A percentile compares a stretch with the other conserved stretches of the same genome.
Conservation (phyloP, 2,113 vertebrate genomes). For the Rafetus swinhoei region DNA sequence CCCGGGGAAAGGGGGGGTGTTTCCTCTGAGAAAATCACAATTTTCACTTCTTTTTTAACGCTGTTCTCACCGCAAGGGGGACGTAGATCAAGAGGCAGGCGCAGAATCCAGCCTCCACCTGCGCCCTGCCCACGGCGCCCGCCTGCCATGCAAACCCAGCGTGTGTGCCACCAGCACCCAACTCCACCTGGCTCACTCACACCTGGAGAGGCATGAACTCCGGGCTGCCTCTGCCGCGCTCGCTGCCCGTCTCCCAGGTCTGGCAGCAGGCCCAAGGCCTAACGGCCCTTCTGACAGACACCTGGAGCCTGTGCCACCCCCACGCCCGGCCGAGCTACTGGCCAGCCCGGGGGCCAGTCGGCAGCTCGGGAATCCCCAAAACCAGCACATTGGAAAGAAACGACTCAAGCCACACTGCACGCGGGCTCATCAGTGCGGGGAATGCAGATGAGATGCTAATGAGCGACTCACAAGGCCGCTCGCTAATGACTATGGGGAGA, state of each 20-base stretch:
- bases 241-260: too few relatives aligned
- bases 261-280: background rate
- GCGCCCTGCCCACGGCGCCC: too few relatives aligned
- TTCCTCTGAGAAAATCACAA: background rate
- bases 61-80: background rate
- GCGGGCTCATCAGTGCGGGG: background rate
- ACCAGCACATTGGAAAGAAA: background rate
- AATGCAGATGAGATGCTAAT: constrained; percentile 14
- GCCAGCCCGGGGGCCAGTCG: too few relatives aligned
- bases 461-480: background rate
- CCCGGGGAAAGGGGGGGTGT: background rate
- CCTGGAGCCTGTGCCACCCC: too few relatives aligned
- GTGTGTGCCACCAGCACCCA: background rate
- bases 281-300: too few relatives aligned
- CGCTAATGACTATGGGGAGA: background rate
- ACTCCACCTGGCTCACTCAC: too few relatives aligned
- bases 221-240: too few relatives aligned
- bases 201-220: background rate
- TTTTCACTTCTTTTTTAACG: too few relatives aligned
- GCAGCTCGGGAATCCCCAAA: background rate
- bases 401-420: background rate
- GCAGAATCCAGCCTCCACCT: background rate
- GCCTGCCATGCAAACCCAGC: background rate
- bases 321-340: too few relatives aligned
- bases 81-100: background rate